Evolutionary conservation across 2,113 vertebrate genomes (phyloP), one percentile per base, ranked within the genome.

Genomic region (Uropsilus gracilis): DNA sequence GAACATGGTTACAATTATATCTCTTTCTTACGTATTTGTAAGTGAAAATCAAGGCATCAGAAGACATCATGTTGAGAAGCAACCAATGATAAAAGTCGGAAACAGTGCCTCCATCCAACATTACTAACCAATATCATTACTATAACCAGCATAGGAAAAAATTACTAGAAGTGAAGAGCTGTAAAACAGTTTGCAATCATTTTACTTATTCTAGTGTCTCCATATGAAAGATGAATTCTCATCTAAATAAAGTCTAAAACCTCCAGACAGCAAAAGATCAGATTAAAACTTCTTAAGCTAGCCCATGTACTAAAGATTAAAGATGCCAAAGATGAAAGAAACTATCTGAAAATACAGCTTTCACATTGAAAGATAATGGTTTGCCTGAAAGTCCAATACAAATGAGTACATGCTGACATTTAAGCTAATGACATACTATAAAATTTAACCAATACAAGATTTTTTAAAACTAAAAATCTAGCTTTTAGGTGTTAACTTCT

Each of bases 281-380:
- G 85, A 30, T 90, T 90, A 57, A 50, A 3, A 92, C 24, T 91
- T 78, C 66, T 71, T 20, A 50, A 76, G 48, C 4, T 48, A 91
- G 55, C 50, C 44, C 34, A 77, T 48, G 57, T 82, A n/a, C 46
- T 84, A 55, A 71, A 77, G 20, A 81, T 83, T 84, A 55, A 71
- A 81, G 26, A 81, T 83, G 39, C 7, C 84, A 89, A 91, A 77
- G 83, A 88, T 83, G 50, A 93, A 78, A 42, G 55, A 92, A 90
- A 63, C n/a, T 90, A 83, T 37, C 22, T 80, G 53, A 86, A 96
- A 96, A 77, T 69, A 94, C 0, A 55, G 13, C 90, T 87, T 90
- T 77, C 80, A 91, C 14, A 86, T 72, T 94, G 76, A 96, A 95
- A 95, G 46, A 84, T 86, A 94, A 90, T 72, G 63, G 46, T n/a